These are phyloP conservation scores for Tenthredo notha DNA, from an alignment of 2,888 invertebrate species.

Conservation along the genomic window DNA sequence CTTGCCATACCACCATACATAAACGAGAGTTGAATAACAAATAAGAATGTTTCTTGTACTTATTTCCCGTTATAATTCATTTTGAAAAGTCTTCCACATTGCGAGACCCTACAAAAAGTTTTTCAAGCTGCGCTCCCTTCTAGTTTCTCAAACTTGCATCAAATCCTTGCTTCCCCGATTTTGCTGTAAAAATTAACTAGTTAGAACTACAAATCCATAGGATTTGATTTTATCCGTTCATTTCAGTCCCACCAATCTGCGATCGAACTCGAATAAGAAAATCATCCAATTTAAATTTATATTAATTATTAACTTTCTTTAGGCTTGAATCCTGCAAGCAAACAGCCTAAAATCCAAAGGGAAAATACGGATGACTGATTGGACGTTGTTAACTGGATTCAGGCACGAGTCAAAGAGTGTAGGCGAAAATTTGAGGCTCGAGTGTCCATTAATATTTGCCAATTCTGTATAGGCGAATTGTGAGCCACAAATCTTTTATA, in stretches of 20 bases:
- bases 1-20: too few species aligned
- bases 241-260: not conserved
- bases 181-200: not conserved
- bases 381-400: not conserved
- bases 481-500: not conserved
- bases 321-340: too few species aligned
- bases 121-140: not conserved
- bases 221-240: not conserved
- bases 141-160: not conserved
- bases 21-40: not conserved
- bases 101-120: not conserved
- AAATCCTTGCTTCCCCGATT: not conserved
- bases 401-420: not conserved
- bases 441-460: not conserved
- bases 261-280: not conserved
- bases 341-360: not conserved
- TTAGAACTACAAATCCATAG: not conserved
- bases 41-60: not conserved
- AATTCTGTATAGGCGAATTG: not conserved
- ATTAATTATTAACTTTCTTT: not conserved
- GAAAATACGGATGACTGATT: not conserved
- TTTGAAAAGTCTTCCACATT: not conserved
- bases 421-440: not conserved
- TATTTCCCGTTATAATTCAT: not conserved
- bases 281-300: not conserved